Evolutionary conservation across 2,888 invertebrate genomes (phyloP).

Genomic region (Macrosoma leucophasiata): DNA sequence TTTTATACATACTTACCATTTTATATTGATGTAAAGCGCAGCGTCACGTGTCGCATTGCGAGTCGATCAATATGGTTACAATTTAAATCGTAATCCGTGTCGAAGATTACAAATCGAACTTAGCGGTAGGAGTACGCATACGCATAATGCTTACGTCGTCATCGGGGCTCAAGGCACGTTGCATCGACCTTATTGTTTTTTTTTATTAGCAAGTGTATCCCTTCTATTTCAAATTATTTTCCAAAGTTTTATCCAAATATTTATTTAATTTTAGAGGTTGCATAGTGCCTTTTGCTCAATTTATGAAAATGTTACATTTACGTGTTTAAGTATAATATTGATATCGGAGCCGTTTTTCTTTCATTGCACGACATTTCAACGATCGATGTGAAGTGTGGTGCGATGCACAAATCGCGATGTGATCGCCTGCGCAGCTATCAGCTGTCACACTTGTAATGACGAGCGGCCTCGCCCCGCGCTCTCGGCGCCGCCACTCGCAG

Average conservation of each 20-base stretch:
- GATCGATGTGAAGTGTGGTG: background rate
- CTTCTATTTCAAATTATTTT: constrained; percentile 39
- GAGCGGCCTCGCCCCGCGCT: no score
- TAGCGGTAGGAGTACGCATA: no score
- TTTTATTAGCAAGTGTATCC: constrained; percentile 26
- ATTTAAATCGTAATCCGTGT: no score
- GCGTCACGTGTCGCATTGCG: no score
- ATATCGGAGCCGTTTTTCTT: no score
- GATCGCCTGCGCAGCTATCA: no score
- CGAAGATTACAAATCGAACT: no score
- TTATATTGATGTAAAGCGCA: no score
- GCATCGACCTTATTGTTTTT: constrained; percentile 44
- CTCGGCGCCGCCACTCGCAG: background rate
- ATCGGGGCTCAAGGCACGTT: constrained; percentile 62
- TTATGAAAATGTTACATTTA: constrained; percentile 51
- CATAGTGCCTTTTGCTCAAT: constrained; percentile 72
- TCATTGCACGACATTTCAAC: background rate
- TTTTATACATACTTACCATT: no score
- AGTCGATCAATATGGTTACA: no score
- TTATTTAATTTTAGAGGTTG: constrained; percentile 54
- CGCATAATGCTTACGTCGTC: constrained; percentile 8
- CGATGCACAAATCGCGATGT: no score
- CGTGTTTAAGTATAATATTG: constrained; percentile 45
- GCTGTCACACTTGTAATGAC: no score
- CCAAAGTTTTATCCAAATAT: constrained; percentile 51